Conservation (phyloP, 2,888 invertebrate genomes). For the Ectobius pallidus region DNA sequence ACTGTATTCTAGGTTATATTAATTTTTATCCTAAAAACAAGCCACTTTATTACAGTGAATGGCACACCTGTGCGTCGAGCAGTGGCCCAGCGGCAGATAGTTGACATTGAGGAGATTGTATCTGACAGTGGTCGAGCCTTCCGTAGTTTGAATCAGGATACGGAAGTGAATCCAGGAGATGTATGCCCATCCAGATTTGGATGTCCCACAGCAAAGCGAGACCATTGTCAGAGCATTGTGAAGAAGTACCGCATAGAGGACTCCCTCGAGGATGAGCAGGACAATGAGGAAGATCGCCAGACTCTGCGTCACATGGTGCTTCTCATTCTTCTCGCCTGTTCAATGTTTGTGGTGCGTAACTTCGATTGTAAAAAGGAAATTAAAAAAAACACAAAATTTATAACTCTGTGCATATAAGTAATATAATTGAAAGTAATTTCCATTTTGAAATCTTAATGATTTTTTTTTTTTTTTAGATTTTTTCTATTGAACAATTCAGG, state of each 20-base stretch:
- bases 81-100: constrained; percentile 41
- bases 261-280: constrained; percentile 56
- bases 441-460: too few species aligned
- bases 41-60: too few species aligned
- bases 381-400: too few species aligned
- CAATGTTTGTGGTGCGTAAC: constrained; percentile 87
- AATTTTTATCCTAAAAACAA: too few species aligned
- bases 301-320: constrained; percentile 82
- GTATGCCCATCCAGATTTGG: constrained; percentile 60
- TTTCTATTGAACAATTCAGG: too few species aligned
- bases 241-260: constrained; percentile 58
- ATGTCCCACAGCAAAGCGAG: constrained; percentile 58
- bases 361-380: too few species aligned
- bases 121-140: constrained; percentile 43
- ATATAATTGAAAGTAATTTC: too few species aligned
- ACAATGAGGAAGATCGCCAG: constrained; percentile 66
- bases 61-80: not conserved
- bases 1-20: too few species aligned
- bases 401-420: too few species aligned
- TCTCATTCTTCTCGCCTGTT: constrained; percentile 76
- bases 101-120: constrained; percentile 55
- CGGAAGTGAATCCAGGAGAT: constrained; percentile 38
- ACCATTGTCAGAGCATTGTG: constrained; percentile 59
- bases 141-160: constrained; percentile 9
- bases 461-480: too few species aligned